Percentiles rank a stretch among this genome's conserved stretches.
phyloP scores from a whole-genome alignment of 2,113 vertebrate genomes.

The Muntiacus muntjak region DNA sequence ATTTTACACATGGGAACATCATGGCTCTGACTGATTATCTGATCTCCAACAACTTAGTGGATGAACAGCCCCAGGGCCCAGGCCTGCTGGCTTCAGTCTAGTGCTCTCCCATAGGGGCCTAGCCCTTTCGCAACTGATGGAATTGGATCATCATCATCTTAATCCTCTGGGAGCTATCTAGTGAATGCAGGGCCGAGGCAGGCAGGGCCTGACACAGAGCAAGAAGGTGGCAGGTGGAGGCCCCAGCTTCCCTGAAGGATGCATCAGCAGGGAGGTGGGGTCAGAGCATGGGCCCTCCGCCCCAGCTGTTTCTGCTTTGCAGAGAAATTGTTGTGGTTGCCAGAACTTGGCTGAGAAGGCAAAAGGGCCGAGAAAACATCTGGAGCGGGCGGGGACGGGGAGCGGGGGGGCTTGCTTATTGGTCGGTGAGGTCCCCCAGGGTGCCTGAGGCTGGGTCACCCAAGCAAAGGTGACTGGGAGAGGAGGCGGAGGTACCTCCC shows the following conservation, averaged over 20 bases:
- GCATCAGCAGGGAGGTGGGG: neutral
- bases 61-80: neutral
- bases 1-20: neutral
- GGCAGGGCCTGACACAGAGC: neutral
- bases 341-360: neutral
- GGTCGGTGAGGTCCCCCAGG: neutral
- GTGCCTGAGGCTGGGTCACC: neutral
- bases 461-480: neutral
- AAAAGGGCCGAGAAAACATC: neutral
- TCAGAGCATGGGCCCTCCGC: fast-evolving
- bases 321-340: neutral
- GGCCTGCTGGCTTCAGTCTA: neutral
- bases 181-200: neutral
- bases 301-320: constrained; percentile 25
- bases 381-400: neutral
- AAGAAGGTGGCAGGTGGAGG: neutral
- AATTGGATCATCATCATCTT: neutral
- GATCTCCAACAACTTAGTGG: neutral
- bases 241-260: neutral
- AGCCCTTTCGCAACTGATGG: neutral
- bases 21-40: neutral
- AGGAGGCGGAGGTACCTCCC: neutral
- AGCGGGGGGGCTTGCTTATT: neutral
- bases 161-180: neutral
- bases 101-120: neutral